A percentile compares a stretch with the other conserved stretches of the same genome.
These are phyloP conservation scores for Petrocephalus microphthalmus DNA, from an alignment of 2,113 vertebrate species.

Conservation along the genomic window DNA sequence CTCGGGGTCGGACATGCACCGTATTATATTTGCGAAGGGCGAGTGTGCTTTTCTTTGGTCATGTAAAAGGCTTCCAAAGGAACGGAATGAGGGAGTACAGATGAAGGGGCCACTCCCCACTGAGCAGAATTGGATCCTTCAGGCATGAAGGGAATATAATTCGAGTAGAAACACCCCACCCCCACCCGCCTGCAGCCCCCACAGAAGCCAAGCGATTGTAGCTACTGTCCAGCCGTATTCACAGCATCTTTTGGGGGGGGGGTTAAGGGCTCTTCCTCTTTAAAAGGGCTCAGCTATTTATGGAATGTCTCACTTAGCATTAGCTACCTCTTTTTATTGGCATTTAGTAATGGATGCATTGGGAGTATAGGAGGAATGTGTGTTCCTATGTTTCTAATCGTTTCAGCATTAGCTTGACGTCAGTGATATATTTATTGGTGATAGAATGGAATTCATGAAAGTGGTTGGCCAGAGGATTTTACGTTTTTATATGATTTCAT, in stretches of 20 bases:
- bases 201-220: background rate
- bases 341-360: background rate
- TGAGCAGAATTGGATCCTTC: background rate
- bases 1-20: background rate
- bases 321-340: background rate
- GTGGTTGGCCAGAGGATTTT: background rate
- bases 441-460: background rate
- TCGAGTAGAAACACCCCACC: background rate
- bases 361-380: background rate
- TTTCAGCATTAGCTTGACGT: background rate
- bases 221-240: background rate
- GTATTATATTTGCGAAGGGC: background rate
- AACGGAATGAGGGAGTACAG: background rate
- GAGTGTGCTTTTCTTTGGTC: background rate
- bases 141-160: conserved; percentile 6
- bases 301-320: background rate
- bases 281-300: background rate
- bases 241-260: background rate
- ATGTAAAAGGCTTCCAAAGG: background rate
- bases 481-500: background rate
- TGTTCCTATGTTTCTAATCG: background rate
- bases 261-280: background rate
- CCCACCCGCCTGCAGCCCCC: background rate
- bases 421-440: background rate
- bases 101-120: background rate